A percentile compares a stretch with the other conserved stretches of the same genome.
Evolutionary conservation across 2,888 invertebrate genomes (phyloP).

Genomic region (Sympetrum striolatum): DNA sequence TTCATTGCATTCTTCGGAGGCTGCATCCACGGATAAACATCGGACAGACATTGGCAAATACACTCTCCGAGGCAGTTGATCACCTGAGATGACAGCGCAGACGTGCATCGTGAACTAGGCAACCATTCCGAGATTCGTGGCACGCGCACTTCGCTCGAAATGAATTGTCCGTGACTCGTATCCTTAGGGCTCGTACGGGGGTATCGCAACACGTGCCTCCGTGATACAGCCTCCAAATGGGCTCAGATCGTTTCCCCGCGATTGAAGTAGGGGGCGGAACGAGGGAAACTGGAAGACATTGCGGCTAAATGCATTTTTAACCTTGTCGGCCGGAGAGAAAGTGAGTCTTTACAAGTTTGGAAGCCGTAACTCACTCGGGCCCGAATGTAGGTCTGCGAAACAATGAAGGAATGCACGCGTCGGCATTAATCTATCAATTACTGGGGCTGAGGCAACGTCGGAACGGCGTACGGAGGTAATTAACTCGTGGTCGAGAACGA

Average conservation of each 20-base stretch:
- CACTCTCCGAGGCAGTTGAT: background rate
- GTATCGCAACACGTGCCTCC: background rate
- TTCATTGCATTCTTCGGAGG: background rate
- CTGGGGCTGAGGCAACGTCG: background rate
- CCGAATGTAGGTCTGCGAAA: no score
- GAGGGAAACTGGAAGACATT: background rate
- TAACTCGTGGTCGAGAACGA: no score
- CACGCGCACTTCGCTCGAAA: background rate
- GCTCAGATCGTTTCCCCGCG: no score
- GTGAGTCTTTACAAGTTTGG: no score
- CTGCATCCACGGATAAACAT: background rate
- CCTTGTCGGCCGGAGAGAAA: no score
- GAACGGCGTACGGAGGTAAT: no score
- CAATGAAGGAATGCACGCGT: no score
- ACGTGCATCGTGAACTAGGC: background rate
- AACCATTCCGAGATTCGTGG: background rate
- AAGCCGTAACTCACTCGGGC: no score
- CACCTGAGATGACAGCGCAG: background rate
- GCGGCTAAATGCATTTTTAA: no score
- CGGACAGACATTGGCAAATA: background rate
- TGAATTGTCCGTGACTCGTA: conserved; percentile 3
- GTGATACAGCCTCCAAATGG: no score
- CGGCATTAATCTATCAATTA: no score
- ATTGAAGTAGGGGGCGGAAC: background rate
- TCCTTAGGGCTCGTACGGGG: background rate